Evolutionary conservation across 2,888 invertebrate genomes (phyloP).

Genomic region (Pristionchus fissidentatus): DNA sequence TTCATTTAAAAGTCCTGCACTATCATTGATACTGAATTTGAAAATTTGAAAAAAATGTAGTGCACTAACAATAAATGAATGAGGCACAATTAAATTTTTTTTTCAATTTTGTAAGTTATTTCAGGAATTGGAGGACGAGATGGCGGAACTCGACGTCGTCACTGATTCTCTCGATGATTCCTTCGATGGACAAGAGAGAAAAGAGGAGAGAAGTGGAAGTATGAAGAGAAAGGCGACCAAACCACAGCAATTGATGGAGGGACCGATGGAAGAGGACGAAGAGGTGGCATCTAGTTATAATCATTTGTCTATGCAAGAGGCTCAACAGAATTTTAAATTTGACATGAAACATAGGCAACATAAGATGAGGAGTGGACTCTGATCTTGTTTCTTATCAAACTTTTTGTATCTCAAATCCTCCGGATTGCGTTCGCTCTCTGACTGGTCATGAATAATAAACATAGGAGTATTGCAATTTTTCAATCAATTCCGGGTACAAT

Average conservation of each 20-base stretch:
- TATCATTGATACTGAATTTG: neutral
- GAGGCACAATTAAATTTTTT: neutral
- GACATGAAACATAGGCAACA: neutral
- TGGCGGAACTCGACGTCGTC: constrained; percentile 6
- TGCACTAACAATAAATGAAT: neutral
- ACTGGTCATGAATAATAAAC: too few relatives aligned
- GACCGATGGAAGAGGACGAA: constrained; percentile 34
- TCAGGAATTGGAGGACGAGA: constrained; percentile 19
- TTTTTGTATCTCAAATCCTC: too few relatives aligned
- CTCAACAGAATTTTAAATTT: neutral
- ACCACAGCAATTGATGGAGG: constrained; percentile 49
- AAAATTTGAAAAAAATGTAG: neutral
- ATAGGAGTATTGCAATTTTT: too few relatives aligned
- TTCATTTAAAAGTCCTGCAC: neutral
- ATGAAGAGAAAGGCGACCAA: constrained; percentile 51
- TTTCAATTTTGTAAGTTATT: neutral
- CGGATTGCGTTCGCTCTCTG: too few relatives aligned
- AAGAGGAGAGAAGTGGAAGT: constrained; percentile 44
- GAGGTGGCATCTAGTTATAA: too few relatives aligned
- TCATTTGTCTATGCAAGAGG: too few relatives aligned
- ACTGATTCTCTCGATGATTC: neutral
- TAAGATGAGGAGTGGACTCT: neutral
- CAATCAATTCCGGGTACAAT: too few relatives aligned
- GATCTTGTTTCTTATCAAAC: neutral
- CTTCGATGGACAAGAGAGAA: constrained; percentile 44